Conservation (phyloP, 2,113 vertebrate species). For the Osmerus eperlanus region DNA sequence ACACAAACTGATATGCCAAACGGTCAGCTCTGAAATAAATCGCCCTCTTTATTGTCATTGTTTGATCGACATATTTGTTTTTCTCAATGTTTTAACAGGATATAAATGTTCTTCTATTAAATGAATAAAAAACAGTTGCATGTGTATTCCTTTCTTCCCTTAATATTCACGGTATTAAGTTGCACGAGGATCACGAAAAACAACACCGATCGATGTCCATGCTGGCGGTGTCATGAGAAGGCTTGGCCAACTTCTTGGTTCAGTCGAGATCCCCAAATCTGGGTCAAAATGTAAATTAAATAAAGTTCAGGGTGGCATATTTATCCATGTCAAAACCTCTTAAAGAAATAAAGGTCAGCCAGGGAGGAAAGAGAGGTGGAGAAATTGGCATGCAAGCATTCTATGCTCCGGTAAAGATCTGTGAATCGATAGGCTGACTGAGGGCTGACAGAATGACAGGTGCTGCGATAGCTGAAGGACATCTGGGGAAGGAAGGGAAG, state of each 20-base stretch:
- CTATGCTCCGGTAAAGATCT: constrained; percentile 61
- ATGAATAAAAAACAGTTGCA: constrained; percentile 30
- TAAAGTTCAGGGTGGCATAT: constrained; percentile 59
- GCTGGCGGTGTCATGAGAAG: neutral
- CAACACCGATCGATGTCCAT: neutral
- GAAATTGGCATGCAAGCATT: constrained; percentile 62
- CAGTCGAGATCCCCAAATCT: neutral
- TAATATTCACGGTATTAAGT: too few species aligned
- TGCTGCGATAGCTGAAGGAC: constrained; percentile 63
- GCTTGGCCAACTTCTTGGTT: neutral
- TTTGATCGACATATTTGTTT: constrained; percentile 39
- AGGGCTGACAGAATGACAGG: constrained; percentile 69
- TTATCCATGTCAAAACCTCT: constrained; percentile 55
- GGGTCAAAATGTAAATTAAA: constrained; percentile 49
- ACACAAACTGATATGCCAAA: constrained; percentile 21
- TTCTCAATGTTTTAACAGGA: constrained; percentile 50
- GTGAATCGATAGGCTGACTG: constrained; percentile 70
- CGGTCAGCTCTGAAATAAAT: constrained; percentile 30
- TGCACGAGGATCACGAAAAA: too few species aligned
- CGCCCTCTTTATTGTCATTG: constrained; percentile 40
- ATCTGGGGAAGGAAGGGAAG: constrained; percentile 22
- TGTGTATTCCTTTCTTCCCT: constrained; percentile 14
- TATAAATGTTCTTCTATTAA: constrained; percentile 57
- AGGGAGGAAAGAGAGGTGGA: constrained; percentile 25
- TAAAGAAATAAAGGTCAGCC: constrained; percentile 39